Evolutionary conservation across 53 echinoderm and acorn worm species (phyloP), one percentile per base, ranked within the genome.

Genomic region (Actinopyga echinites): DNA sequence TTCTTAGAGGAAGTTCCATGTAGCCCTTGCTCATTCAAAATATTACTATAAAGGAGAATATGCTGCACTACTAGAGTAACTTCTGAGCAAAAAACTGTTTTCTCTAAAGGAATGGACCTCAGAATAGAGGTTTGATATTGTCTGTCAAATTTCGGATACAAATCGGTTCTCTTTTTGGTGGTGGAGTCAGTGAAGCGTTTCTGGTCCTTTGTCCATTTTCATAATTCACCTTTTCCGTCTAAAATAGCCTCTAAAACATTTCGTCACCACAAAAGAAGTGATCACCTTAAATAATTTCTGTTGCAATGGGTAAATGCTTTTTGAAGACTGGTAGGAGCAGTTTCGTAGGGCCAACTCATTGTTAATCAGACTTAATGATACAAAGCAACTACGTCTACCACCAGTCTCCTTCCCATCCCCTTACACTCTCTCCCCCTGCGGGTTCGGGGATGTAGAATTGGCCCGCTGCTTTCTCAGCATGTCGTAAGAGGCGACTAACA

Each of bases 331-430:
- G 43, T 82, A 93, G 13, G 87, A 71, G 34, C 85, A 30, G 8
- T 71, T 53, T 57, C 54, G 43, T 22, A 90, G 67, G n/a, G 25
- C 38, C 29, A 86, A 20, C 21, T 93, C 85, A 83, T 87, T 85
- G 49, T 87, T 86, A 15, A 90, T 29, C 37, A 86, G 53, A 25
- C 82, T 85, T 53, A 92, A 32, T 63, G 89, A 56, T 20, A 92
- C 26, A 44, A 80, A 89, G 13, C 75, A 89, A 31, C 86, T 87
- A 45, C 61, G 60, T 25, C 85, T 69, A 13, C 91, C 88, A 5
- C 85, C 89, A 34, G 82, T 82, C 62, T 88, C 83, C 29, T 86
- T 62, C 21, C 86, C 89, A 93, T 93, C 93, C 26, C 93, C 93
- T 66, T 86, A 86, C 2, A 89, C 26, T 75, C 73, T 86, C 25